Base-by-base conservation (phyloP, 2,888 invertebrate species). In the Conus canariensis region DNA sequence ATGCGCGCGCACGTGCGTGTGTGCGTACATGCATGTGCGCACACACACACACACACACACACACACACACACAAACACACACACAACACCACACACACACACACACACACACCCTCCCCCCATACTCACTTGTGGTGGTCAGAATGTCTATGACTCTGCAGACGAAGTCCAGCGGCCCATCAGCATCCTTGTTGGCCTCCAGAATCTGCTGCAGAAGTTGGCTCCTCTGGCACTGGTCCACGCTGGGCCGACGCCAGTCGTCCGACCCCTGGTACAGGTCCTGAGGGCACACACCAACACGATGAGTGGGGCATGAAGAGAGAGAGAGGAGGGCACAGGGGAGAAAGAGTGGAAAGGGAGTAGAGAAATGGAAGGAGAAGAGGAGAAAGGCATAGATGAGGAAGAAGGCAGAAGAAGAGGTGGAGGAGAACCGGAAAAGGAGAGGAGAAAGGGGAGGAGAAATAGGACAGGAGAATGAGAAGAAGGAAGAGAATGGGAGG, bases 51-150 rank as follows among this genome's bases (percentile, higher is more conserved):
- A 16, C 16, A 64, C 64, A 87, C 59, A 12, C 56, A 16, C 30
- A n/a, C 67, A 64, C 60, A 60, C 87, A 19, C 56, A n/a, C 59
- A 25, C 59, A 16, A 7, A n/a, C 67, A 64, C 60, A 60, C 87
- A 19, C 56, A n/a, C 59, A 25, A 16, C 64, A 10, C 16, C 16
- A 16, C 64, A 16, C 16, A 16, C 16, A 16, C 16, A 64, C 64
- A 87, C 59, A 12, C 56, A 1, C 30, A n/a, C 67, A 9, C 60
- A 7, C 87, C 0, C 56, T 1, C 12, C 19, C 10, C 70, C 22
- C 19, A 16, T 70, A 70, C 82, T 90, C 93, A 95, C 96, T 77
- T 95, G 96, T 94, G 94, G 94, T 93, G 94, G 96, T 92, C 86
- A 95, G 90, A 93, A 96, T 94, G 25, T 93, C 93, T 12, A 92